These are phyloP conservation scores for Miniopterus natalensis DNA, from an alignment of 2,113 vertebrate species.

Conservation along the genomic window DNA sequence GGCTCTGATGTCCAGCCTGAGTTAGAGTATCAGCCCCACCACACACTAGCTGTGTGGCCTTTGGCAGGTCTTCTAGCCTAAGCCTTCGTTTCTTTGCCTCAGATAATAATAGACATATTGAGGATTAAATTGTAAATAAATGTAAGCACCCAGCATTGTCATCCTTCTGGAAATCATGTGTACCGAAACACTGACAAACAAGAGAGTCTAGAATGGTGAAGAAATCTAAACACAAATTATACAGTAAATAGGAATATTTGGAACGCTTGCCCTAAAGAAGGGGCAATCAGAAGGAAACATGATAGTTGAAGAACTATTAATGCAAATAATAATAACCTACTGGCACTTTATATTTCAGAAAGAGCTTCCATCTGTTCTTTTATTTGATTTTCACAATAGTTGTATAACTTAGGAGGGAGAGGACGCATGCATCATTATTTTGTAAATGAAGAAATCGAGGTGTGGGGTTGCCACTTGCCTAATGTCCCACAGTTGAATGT, in stretches of 20 bases:
- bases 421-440: neutral
- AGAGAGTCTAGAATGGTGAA: neutral
- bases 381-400: neutral
- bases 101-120: neutral
- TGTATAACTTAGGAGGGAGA: neutral
- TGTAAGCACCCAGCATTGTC: neutral
- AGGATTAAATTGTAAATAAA: conserved; percentile 32
- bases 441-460: neutral
- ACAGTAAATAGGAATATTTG: neutral
- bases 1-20: neutral
- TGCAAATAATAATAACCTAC: neutral
- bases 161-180: neutral
- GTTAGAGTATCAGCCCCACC: neutral
- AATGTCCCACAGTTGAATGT: neutral
- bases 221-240: neutral
- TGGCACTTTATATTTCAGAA: conserved; percentile 21
- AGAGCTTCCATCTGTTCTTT: neutral
- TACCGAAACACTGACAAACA: conserved; percentile 8
- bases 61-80: neutral
- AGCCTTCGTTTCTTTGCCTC: neutral
- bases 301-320: neutral
- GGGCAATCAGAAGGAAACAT: neutral
- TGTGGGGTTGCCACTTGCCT: neutral
- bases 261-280: neutral
- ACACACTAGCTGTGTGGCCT: neutral